Base-by-base conservation (phyloP, 2,888 invertebrate genomes). In the Caenorhabditis sp. region DNA sequence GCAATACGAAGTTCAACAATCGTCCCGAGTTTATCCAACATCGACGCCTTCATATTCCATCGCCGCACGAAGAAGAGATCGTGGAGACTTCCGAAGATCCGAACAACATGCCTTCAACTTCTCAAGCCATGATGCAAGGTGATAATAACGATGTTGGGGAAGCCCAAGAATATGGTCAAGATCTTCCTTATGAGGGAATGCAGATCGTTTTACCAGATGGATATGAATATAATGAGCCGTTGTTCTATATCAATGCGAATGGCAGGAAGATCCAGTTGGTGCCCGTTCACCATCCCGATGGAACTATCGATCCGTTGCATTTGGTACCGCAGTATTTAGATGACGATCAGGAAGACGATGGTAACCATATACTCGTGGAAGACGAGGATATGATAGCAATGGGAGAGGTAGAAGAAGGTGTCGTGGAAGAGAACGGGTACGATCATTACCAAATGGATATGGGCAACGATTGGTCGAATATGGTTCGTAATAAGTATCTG, bases 1-100 rank as follows among this genome's bases (percentile, higher is more conserved):
- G 90, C 69, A 76, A 85, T 14, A 49, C 75, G 16, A 80, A 84
- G 22, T 89, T 83, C 75, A 56, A 41, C 49, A 86, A 89, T 70
- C 73, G 85, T 22, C 61, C 41, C 1, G 77, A 73, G 1, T 82
- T 82, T 38, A 75, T 80, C 31, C 64, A 80, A 8, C 79, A 83
- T 64, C 79, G 80, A 0, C 63, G 75, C 12, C 54, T 69, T 10
- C 79, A 83, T 49, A 83, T 80, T 70, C 83, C 83, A 22, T 38
- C 69, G 4, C 75, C 74, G 38, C 66, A 66, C 24, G 68, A 74
- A 59, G 80, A 80, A 24, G 73, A 68, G 19, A 61, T 68, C 35
- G 68, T 59, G 4, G 68, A 68, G 3, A 68, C 16, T 26, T 12
- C 59, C 8, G 51, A 16, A 14, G 70, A 72, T 28, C 38, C 35